These are phyloP conservation scores for Phrynocephalus forsythii DNA, from an alignment of 2,797 vertebrate genomes.

Conservation along the genomic window DNA sequence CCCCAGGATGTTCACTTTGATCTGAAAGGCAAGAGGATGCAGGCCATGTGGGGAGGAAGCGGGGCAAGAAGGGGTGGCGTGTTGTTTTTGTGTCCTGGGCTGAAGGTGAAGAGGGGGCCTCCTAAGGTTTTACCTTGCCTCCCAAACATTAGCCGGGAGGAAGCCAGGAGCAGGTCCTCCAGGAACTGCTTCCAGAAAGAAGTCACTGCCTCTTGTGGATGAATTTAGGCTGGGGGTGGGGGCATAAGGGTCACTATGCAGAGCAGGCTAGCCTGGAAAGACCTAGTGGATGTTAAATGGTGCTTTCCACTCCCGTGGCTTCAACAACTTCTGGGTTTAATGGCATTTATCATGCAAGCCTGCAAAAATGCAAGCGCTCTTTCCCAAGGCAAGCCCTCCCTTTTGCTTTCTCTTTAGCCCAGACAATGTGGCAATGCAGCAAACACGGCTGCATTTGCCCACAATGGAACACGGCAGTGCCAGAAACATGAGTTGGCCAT, in stretches of 20 bases:
- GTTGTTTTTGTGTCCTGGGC: no score
- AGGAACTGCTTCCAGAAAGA: no score
- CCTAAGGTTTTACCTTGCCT: no score
- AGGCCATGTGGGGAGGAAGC: neutral
- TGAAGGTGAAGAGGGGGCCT: neutral
- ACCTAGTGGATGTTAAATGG: no score
- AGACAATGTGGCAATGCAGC: neutral
- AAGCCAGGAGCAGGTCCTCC: no score
- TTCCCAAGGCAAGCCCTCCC: neutral
- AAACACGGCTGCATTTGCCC: neutral
- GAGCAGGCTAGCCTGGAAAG: no score
- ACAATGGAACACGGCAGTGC: neutral
- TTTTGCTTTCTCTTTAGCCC: neutral
- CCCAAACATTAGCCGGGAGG: no score
- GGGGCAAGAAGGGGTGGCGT: no score
- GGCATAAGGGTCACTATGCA: no score
- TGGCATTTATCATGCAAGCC: neutral
- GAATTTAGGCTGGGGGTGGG: no score
- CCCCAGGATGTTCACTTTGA: constrained; percentile 95
- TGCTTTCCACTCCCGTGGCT: neutral
- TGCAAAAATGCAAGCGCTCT: no score
- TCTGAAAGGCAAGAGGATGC: constrained; percentile 71
- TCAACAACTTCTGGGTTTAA: neutral
- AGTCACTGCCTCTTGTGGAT: no score
- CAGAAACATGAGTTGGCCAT: neutral